Conservation (phyloP, 64 coral and sea anemone genomes). For the Astreopora myriophthalma region DNA sequence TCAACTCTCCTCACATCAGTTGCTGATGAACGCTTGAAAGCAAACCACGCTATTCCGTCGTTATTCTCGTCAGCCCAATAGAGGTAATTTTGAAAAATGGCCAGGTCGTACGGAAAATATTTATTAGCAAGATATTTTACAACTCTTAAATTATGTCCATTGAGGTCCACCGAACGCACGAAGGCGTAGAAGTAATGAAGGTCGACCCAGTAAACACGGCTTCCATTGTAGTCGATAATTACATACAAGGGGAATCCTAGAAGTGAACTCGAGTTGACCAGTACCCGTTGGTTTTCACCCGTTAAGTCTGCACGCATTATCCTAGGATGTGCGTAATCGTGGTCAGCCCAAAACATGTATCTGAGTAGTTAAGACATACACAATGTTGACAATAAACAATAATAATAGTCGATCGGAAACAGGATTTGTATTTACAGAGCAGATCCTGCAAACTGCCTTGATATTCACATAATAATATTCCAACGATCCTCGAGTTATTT, state of each 20-base stretch:
- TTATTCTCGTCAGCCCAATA: constrained; percentile 21
- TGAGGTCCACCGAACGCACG: neutral
- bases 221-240: neutral
- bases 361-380: too few relatives aligned
- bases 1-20: neutral
- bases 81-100: constrained; percentile 1
- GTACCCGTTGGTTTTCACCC: neutral
- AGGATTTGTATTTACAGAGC: too few relatives aligned
- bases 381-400: too few relatives aligned
- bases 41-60: neutral
- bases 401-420: too few relatives aligned
- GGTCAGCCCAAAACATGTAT: constrained; percentile 5
- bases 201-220: constrained; percentile 6
- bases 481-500: too few relatives aligned
- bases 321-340: neutral
- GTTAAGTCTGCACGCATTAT: constrained; percentile 29
- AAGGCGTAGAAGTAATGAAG: neutral
- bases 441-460: too few relatives aligned
- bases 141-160: neutral
- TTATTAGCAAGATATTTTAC: neutral
- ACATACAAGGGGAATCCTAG: neutral
- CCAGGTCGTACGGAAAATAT: neutral
- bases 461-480: too few relatives aligned
- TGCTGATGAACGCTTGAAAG: neutral
- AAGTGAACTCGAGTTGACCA: neutral